A percentile compares a stretch with the other conserved stretches of the same genome.
Conservation (phyloP, 2,797 vertebrate species). For the Hydrocynus forskahlii region DNA sequence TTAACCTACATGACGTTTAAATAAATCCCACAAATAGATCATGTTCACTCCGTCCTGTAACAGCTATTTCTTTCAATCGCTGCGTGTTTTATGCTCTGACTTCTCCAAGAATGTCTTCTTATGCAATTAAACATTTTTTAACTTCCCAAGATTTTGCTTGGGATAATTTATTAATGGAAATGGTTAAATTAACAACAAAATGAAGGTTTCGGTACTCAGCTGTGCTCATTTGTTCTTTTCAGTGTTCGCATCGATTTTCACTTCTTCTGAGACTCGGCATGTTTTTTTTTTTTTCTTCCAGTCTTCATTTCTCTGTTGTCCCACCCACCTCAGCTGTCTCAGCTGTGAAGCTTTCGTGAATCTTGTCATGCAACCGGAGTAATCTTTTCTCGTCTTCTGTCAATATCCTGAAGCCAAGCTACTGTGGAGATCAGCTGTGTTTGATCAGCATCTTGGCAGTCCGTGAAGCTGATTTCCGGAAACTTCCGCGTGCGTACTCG, state of each 20-base stretch:
- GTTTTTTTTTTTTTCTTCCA: neutral
- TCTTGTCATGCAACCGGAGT: neutral
- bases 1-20: no score
- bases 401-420: neutral
- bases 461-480: constrained; percentile 17
- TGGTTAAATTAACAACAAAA: neutral
- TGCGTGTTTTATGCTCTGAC: no score
- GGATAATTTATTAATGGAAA: neutral
- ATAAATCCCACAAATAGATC: no score
- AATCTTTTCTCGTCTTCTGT: neutral
- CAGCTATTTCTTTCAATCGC: no score
- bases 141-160: neutral
- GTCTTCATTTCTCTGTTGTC: neutral
- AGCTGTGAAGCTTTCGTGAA: neutral
- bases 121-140: neutral
- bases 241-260: no score
- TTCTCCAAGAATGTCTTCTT: neutral
- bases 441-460: constrained; percentile 19
- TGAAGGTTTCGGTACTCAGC: neutral
- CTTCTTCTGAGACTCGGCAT: neutral
- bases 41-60: no score
- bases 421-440: constrained; percentile 20
- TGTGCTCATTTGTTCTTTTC: neutral
- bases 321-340: no score
- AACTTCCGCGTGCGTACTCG: constrained; percentile 52